These are phyloP conservation scores for Apamea sordens DNA, from an alignment of 2,888 invertebrate genomes.

Conservation along the genomic window DNA sequence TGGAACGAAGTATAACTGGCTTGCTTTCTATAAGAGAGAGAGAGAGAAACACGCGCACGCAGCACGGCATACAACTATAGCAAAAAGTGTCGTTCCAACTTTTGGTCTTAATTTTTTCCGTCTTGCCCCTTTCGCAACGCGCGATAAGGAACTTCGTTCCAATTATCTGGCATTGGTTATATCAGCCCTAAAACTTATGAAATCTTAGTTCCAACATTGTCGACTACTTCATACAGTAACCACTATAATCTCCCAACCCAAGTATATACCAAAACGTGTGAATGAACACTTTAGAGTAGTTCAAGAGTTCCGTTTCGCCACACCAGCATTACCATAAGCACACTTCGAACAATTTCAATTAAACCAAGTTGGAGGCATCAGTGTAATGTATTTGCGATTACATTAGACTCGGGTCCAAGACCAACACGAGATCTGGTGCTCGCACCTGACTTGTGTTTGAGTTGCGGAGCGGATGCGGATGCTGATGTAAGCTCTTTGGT, in stretches of 20 bases:
- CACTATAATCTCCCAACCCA: constrained; percentile 25
- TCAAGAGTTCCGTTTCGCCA: constrained; percentile 31
- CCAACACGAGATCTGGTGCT: constrained; percentile 58
- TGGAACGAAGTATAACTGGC: no score
- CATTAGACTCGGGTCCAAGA: constrained; percentile 63
- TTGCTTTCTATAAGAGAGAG: no score
- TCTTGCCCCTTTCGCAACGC: no score
- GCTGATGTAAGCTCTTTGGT: constrained; percentile 52
- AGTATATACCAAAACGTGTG: constrained; percentile 35
- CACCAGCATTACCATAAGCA: constrained; percentile 55
- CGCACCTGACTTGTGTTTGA: constrained; percentile 65
- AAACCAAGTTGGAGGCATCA: constrained; percentile 60
- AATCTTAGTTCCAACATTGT: neutral
- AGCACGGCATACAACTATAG: no score
- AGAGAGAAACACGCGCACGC: no score
- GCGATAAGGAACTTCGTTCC: no score
- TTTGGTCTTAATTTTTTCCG: no score
- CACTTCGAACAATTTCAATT: constrained; percentile 66
- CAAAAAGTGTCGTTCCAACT: no score
- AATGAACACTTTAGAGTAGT: constrained; percentile 43
- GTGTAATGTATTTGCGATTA: constrained; percentile 66
- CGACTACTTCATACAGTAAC: neutral
- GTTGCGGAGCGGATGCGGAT: constrained; percentile 42
- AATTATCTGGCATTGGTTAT: no score
- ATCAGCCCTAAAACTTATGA: neutral